Conservation (phyloP, 1,140 invertebrate species). For the Gyrodactylus salaris region DNA sequence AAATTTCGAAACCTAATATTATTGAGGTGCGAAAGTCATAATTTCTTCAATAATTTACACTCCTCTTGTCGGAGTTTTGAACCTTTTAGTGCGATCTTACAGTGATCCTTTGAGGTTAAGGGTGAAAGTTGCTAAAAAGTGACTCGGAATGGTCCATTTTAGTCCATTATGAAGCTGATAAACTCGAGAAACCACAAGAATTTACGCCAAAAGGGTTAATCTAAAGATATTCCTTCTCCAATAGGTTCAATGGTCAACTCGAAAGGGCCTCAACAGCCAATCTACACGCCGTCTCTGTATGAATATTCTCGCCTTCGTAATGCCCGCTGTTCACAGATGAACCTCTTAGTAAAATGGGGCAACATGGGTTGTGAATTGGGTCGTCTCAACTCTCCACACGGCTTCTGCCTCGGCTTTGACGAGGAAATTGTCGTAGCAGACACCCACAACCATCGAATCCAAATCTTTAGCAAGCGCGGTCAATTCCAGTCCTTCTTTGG, state of each 20-base stretch:
- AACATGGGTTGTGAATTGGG: slow-evolving; percentile 52
- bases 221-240: too few species aligned
- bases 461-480: slow-evolving; percentile 17
- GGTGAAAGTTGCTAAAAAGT: too few species aligned
- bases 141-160: too few species aligned
- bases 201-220: too few species aligned
- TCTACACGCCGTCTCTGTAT: neutral
- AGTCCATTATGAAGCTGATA: too few species aligned
- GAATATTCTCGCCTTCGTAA: neutral
- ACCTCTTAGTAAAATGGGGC: slow-evolving; percentile 19
- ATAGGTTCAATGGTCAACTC: neutral
- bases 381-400: slow-evolving; percentile 78
- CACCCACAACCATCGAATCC: slow-evolving; percentile 67
- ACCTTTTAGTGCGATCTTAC: too few species aligned
- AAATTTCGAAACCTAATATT: too few species aligned
- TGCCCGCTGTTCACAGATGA: slow-evolving; percentile 1
- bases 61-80: too few species aligned
- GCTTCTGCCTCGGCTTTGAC: slow-evolving; percentile 52
- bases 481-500: neutral
- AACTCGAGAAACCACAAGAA: too few species aligned
- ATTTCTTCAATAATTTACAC: too few species aligned
- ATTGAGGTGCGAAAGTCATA: too few species aligned
- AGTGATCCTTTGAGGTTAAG: too few species aligned
- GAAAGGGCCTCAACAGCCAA: neutral
- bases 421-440: slow-evolving; percentile 68